These are phyloP conservation scores for Chesias legatella DNA, from an alignment of 2,888 invertebrate species.

Conservation along the genomic window DNA sequence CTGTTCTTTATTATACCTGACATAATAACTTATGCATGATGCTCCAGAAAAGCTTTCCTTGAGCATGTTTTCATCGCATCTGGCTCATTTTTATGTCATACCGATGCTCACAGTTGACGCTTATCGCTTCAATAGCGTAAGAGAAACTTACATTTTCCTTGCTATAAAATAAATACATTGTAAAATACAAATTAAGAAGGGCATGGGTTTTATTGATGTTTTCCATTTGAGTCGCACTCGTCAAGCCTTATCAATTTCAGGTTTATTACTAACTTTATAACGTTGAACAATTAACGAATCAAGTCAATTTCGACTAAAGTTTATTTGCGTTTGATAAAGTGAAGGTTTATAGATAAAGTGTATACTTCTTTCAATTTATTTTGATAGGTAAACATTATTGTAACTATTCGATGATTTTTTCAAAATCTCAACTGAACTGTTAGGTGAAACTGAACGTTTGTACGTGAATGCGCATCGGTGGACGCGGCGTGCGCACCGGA, in stretches of 20 bases:
- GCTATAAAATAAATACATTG: too few species aligned
- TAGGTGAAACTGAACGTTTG: slow-evolving; percentile 1
- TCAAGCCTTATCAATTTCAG: slow-evolving; percentile 42
- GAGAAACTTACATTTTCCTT: too few species aligned
- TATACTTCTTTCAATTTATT: slow-evolving; percentile 22
- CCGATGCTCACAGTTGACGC: too few species aligned
- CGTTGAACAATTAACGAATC: slow-evolving; percentile 53
- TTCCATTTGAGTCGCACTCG: slow-evolving; percentile 26
- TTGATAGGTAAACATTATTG: slow-evolving; percentile 4
- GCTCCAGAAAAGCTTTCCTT: too few species aligned
- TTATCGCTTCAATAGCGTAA: too few species aligned
- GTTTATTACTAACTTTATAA: slow-evolving; percentile 54
- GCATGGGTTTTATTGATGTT: slow-evolving; percentile 24
- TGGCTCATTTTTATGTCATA: too few species aligned
- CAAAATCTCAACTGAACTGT: too few species aligned
- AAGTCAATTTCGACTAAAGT: slow-evolving; percentile 40
- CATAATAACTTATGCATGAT: too few species aligned
- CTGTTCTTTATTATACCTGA: too few species aligned
- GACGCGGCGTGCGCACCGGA: slow-evolving; percentile 63
- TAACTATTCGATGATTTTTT: not conserved
- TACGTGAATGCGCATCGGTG: slow-evolving; percentile 41
- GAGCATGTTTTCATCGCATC: too few species aligned
- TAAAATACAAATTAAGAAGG: slow-evolving; percentile 20
- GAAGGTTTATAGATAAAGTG: slow-evolving; percentile 32
- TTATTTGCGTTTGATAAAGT: slow-evolving; percentile 31